Conservation (phyloP, 2,888 invertebrate genomes). For the Hypselothyrea guttata region DNA sequence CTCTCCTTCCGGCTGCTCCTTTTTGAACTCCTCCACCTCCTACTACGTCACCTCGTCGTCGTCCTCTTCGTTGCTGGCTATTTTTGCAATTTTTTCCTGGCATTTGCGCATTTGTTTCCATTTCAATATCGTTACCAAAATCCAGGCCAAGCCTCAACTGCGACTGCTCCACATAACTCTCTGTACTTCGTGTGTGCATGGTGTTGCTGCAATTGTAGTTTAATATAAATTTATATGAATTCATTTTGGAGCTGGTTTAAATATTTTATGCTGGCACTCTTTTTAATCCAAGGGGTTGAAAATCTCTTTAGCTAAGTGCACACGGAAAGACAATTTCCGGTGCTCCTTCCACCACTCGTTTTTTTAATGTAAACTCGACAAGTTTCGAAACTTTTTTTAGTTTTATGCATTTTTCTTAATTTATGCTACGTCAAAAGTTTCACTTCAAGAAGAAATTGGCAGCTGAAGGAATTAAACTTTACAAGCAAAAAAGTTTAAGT, state of each 20-base stretch:
- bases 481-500: slow-evolving; percentile 18
- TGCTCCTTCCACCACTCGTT: neutral
- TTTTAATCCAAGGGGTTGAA: slow-evolving; percentile 3
- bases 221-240: neutral
- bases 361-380: slow-evolving; percentile 30
- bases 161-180: slow-evolving; percentile 26
- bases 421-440: slow-evolving; percentile 49
- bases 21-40: neutral
- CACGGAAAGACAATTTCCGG: neutral
- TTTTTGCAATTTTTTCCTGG: slow-evolving; percentile 55
- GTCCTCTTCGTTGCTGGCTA: slow-evolving; percentile 54
- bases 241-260: neutral
- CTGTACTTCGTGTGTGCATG: slow-evolving; percentile 49
- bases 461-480: slow-evolving; percentile 32
- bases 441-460: slow-evolving; percentile 30
- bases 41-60: slow-evolving; percentile 34
- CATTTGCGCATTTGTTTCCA: slow-evolving; percentile 55
- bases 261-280: neutral
- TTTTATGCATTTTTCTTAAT: slow-evolving; percentile 50
- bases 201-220: slow-evolving; percentile 38
- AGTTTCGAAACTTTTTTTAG: slow-evolving; percentile 26
- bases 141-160: slow-evolving; percentile 33
- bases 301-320: neutral
- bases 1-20: neutral
- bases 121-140: slow-evolving; percentile 26